Evolutionary conservation across 2,797 vertebrate species (phyloP).

Genomic region (Antrozous pallidus): DNA sequence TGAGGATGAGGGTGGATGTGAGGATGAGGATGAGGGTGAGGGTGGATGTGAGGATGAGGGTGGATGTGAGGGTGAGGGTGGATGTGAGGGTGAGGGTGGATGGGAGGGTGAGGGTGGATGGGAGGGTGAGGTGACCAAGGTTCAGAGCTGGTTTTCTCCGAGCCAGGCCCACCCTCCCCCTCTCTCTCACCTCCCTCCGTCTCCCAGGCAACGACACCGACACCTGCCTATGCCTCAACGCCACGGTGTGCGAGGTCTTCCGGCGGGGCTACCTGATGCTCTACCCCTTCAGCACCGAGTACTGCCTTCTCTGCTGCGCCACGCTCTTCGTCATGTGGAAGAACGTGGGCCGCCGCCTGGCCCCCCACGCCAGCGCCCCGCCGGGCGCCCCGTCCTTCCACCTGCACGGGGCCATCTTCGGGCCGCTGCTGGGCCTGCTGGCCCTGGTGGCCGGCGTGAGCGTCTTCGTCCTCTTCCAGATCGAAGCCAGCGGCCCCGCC

Average conservation of each 20-base stretch:
- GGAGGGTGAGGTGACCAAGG: no score
- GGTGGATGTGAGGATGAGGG: no score
- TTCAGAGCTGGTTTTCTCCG: neutral
- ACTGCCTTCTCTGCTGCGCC: slow-evolving; percentile 89
- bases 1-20: no score
- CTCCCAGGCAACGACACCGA: slow-evolving; percentile 67
- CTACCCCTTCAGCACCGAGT: slow-evolving; percentile 93
- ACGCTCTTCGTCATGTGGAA: slow-evolving; percentile 95
- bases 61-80: no score
- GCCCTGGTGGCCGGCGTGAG: slow-evolving; percentile 81
- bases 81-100: no score
- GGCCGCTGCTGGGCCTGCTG: slow-evolving; percentile 83
- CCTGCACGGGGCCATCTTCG: slow-evolving; percentile 81
- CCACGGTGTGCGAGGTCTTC: slow-evolving; percentile 83
- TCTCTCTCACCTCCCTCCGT: neutral
- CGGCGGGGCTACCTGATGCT: slow-evolving; percentile 89
- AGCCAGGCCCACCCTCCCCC: neutral
- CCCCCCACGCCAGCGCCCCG: neutral
- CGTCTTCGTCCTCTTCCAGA: slow-evolving; percentile 89
- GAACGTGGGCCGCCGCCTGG: slow-evolving; percentile 87
- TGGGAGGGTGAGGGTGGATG: no score
- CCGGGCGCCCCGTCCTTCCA: slow-evolving; percentile 69
- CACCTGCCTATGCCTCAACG: slow-evolving; percentile 82
- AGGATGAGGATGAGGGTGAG: no score
- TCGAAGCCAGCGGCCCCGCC: slow-evolving; percentile 79